These are phyloP conservation scores for Automeris io DNA, from an alignment of 2,888 invertebrate genomes.

Conservation along the genomic window DNA sequence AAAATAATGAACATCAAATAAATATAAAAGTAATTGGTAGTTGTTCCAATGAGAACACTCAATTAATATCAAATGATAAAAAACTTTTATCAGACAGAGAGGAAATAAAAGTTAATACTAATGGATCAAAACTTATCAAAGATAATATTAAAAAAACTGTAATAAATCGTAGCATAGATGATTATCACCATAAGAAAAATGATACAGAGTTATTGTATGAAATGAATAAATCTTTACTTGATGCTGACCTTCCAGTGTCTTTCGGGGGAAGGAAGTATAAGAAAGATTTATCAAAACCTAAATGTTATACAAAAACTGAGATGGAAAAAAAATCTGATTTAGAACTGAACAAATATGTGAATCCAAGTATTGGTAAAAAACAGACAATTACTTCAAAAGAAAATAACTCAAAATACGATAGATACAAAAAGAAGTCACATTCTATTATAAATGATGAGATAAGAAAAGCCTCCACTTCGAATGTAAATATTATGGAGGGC, in stretches of 20 bases:
- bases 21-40: background rate
- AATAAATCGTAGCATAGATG: background rate
- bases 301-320: conserved; percentile 1
- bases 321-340: background rate
- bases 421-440: background rate
- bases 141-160: background rate
- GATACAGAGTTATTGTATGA: too few relatives aligned
- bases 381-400: background rate
- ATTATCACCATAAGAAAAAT: background rate
- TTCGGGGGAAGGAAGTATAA: conserved; percentile 2
- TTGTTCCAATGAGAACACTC: background rate
- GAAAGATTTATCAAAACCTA: background rate
- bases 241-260: conserved; percentile 4
- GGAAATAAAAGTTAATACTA: background rate
- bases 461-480: background rate
- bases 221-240: conserved; percentile 1
- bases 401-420: background rate
- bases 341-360: background rate
- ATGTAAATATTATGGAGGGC: too few relatives aligned
- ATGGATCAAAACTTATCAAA: background rate
- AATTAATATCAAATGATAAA: background rate
- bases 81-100: background rate
- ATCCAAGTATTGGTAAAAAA: background rate
- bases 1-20: background rate
- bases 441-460: background rate